These are phyloP conservation scores for Cryptomyrus ogoouensis DNA, from an alignment of 2,113 vertebrate species.

Conservation along the genomic window DNA sequence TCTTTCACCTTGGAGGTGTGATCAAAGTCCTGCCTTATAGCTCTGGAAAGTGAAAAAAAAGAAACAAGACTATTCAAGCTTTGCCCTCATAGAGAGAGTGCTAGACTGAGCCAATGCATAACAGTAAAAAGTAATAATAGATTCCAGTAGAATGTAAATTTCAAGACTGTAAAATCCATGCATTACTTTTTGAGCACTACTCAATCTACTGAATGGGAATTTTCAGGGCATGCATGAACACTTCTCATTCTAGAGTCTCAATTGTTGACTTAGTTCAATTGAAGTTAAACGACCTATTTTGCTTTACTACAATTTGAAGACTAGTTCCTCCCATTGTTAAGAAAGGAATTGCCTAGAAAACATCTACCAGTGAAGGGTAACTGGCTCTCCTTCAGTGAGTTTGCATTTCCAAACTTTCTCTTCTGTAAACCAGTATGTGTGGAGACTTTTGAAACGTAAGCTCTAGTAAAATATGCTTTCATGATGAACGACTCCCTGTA, in stretches of 20 bases:
- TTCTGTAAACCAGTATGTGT: neutral
- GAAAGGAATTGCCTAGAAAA: neutral
- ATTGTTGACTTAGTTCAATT: neutral
- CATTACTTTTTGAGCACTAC: neutral
- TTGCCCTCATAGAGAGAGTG: neutral
- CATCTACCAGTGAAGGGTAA: neutral
- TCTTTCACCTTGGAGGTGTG: slow-evolving; percentile 92
- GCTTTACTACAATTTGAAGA: neutral
- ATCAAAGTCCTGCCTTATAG: neutral
- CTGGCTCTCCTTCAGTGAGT: neutral
- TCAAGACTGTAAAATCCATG: neutral
- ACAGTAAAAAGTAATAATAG: neutral
- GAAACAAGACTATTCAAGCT: neutral
- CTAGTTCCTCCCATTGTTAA: neutral
- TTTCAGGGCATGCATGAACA: neutral
- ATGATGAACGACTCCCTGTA: slow-evolving; percentile 27
- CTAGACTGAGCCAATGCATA: neutral
- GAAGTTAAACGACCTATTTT: neutral
- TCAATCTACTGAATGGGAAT: neutral
- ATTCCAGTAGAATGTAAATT: neutral
- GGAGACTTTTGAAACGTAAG: neutral
- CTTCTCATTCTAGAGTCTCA: neutral
- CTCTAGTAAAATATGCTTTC: slow-evolving; percentile 20
- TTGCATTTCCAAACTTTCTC: neutral
- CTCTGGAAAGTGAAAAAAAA: neutral